These are phyloP conservation scores for Dryobotodes eremita DNA, from an alignment of 2,888 invertebrate genomes.

Conservation along the genomic window DNA sequence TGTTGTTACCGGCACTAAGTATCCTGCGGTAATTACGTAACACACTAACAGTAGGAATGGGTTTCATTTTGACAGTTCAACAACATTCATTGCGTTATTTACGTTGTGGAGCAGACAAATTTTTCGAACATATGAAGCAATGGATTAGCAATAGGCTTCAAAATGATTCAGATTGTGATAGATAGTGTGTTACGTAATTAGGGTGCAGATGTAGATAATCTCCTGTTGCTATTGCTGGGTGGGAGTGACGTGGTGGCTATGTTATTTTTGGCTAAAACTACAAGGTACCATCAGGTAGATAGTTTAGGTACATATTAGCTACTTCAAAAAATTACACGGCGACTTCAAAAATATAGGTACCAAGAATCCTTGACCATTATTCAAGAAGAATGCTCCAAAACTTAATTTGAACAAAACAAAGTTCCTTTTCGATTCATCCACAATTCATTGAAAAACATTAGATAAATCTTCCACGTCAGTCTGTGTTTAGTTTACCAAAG, in stretches of 20 bases:
- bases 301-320: neutral
- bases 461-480: slow-evolving; percentile 49
- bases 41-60: too few relatives aligned
- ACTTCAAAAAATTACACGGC: neutral
- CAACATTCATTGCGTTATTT: too few relatives aligned
- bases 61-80: too few relatives aligned
- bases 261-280: neutral
- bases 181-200: too few relatives aligned
- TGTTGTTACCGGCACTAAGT: neutral
- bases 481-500: slow-evolving; percentile 67
- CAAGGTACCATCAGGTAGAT: neutral
- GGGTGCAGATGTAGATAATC: neutral
- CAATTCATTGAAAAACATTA: slow-evolving; percentile 38
- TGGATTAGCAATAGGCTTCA: too few relatives aligned
- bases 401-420: slow-evolving; percentile 35
- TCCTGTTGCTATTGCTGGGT: neutral
- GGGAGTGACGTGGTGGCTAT: too few relatives aligned
- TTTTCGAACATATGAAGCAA: too few relatives aligned
- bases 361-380: slow-evolving; percentile 16
- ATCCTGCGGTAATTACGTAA: too few relatives aligned
- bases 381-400: slow-evolving; percentile 31
- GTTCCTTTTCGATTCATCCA: slow-evolving; percentile 24
- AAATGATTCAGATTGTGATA: too few relatives aligned
- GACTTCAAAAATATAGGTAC: slow-evolving; percentile 18
- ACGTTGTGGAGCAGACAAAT: too few relatives aligned